Evolutionary conservation across 2,113 vertebrate genomes (phyloP).

Genomic region (Seriola aureovittata): DNA sequence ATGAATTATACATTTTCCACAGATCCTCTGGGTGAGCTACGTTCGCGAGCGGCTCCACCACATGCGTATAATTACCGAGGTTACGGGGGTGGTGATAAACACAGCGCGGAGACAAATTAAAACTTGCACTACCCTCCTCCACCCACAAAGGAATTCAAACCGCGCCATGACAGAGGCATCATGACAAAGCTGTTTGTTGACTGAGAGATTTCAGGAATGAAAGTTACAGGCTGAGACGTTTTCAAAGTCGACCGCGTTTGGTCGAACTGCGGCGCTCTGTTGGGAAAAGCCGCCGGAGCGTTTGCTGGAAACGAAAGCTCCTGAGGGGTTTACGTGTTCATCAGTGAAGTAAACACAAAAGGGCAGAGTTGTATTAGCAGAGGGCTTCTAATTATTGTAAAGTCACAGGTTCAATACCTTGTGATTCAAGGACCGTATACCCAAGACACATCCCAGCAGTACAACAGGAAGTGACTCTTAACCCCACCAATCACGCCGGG

Average conservation of each 20-base stretch:
- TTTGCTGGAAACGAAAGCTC: slow-evolving; percentile 16
- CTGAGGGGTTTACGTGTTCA: slow-evolving; percentile 13
- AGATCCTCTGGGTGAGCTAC: slow-evolving; percentile 62
- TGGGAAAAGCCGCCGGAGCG: slow-evolving; percentile 3
- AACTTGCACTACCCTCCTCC: slow-evolving; percentile 40
- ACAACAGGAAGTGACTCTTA: background rate
- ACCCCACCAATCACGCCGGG: background rate
- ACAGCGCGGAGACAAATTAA: slow-evolving; percentile 60
- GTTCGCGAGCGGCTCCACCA: slow-evolving; percentile 38
- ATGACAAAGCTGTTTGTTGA: slow-evolving; percentile 38
- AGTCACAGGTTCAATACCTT: slow-evolving; percentile 1
- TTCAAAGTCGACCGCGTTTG: slow-evolving; percentile 14
- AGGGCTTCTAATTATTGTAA: background rate
- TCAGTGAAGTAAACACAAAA: slow-evolving; percentile 4
- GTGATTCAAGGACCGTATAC: background rate
- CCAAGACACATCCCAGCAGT: background rate
- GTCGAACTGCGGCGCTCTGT: slow-evolving; percentile 36
- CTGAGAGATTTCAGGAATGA: background rate
- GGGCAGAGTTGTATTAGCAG: slow-evolving; percentile 30
- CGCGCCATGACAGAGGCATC: slow-evolving; percentile 3
- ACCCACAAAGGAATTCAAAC: slow-evolving; percentile 45
- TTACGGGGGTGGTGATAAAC: slow-evolving; percentile 60
- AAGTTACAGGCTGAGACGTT: slow-evolving; percentile 26
- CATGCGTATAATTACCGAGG: slow-evolving; percentile 68
- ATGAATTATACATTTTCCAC: slow-evolving; percentile 78